Conservation (phyloP, 2,797 vertebrate species). For the Gephyroberyx darwinii region DNA sequence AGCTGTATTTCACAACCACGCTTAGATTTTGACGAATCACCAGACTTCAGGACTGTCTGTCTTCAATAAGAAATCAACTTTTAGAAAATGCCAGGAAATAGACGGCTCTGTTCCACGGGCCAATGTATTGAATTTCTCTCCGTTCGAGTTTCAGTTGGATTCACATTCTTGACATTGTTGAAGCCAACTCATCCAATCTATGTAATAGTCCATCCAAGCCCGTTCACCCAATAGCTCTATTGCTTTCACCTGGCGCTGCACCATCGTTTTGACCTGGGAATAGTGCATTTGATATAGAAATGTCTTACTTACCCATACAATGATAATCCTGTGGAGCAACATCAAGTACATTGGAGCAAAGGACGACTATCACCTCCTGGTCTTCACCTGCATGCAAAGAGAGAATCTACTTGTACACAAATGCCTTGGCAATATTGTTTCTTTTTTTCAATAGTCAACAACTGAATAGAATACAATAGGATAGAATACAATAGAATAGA, state of each 20-base stretch:
- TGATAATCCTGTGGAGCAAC: neutral
- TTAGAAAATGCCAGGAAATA: conserved; percentile 8
- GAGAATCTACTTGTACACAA: neutral
- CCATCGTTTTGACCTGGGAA: conserved; percentile 1
- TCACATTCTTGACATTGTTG: conserved; percentile 25
- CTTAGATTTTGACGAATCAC: conserved; percentile 9
- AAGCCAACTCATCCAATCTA: conserved; percentile 4
- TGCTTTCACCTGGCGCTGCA: neutral
- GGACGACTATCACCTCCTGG: neutral
- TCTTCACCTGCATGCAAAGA: neutral
- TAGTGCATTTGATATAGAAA: neutral
- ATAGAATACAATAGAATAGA: neutral
- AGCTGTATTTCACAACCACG: conserved; percentile 29
- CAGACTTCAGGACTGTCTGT: conserved; percentile 3
- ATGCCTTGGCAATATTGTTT: neutral
- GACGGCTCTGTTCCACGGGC: neutral
- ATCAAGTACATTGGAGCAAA: neutral
- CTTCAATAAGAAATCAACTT: conserved; percentile 25
- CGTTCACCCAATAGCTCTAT: neutral
- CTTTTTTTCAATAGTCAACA: neutral
- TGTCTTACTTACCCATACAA: neutral
- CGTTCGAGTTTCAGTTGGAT: conserved; percentile 16
- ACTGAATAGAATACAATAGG: neutral
- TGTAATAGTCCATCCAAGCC: neutral
- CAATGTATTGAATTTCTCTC: conserved; percentile 20